Conservation (phyloP, 2,797 vertebrate species). For the Pipistrellus kuhlii region DNA sequence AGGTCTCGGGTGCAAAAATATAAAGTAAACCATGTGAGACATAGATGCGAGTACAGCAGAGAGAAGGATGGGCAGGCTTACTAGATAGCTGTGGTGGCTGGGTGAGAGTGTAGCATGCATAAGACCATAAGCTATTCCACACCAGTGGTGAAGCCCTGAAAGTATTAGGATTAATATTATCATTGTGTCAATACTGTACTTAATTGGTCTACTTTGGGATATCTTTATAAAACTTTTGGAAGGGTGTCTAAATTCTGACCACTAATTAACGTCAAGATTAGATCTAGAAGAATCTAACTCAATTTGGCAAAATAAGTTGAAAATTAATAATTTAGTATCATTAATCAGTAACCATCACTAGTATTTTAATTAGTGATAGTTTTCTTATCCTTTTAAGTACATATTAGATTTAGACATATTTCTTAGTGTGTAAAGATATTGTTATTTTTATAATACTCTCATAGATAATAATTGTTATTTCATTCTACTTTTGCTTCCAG, state of each 20-base stretch:
- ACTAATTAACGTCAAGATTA: not conserved
- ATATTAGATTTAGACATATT: not conserved
- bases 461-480: not conserved
- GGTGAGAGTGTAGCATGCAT: not conserved
- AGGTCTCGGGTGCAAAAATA: not conserved
- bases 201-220: not conserved
- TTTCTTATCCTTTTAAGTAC: constrained; percentile 14
- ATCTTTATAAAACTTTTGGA: constrained; percentile 37
- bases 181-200: not conserved
- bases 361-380: constrained; percentile 27
- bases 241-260: constrained; percentile 1
- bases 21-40: not conserved
- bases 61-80: not conserved
- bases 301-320: constrained; percentile 19
- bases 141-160: not conserved
- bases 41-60: not conserved
- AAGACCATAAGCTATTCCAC: not conserved
- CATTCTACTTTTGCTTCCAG: constrained; percentile 84
- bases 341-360: constrained; percentile 27
- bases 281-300: constrained; percentile 22
- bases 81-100: not conserved
- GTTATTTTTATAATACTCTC: not conserved
- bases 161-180: not conserved
- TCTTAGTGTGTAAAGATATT: constrained; percentile 41
- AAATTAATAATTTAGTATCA: constrained; percentile 5